phyloP scores from a whole-genome alignment of 2,888 invertebrate genomes.

The Aporophyla lueneburgensis region DNA sequence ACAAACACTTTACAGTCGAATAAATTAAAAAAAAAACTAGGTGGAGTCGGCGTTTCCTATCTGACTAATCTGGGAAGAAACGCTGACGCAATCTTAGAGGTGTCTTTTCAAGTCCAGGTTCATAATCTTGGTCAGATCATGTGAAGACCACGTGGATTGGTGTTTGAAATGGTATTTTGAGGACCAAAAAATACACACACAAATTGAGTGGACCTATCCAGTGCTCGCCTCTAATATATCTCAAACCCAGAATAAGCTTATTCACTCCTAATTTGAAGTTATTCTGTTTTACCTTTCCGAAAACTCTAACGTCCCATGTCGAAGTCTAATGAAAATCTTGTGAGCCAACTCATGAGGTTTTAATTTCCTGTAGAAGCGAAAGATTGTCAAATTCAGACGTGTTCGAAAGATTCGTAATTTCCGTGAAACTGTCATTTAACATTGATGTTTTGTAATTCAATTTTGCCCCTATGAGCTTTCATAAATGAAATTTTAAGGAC shows the following conservation, averaged over 20 bases:
- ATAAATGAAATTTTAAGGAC: background rate
- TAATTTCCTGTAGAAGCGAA: constrained; percentile 30
- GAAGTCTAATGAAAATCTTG: background rate
- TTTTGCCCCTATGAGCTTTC: background rate
- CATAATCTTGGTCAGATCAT: too few relatives aligned
- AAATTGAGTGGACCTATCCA: too few relatives aligned
- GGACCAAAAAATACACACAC: too few relatives aligned
- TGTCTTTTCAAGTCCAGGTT: too few relatives aligned
- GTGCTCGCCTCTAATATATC: too few relatives aligned
- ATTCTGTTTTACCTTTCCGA: background rate
- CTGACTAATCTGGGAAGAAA: too few relatives aligned
- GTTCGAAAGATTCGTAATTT: constrained; percentile 9
- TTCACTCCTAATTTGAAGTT: background rate
- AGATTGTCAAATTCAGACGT: constrained; percentile 5
- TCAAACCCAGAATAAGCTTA: background rate
- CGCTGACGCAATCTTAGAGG: too few relatives aligned
- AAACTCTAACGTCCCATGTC: background rate
- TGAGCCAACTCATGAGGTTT: background rate
- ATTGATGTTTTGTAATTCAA: background rate
- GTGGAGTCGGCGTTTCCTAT: too few relatives aligned
- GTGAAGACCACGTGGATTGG: too few relatives aligned
- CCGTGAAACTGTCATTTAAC: background rate
- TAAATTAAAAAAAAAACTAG: too few relatives aligned
- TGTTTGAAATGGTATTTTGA: too few relatives aligned
- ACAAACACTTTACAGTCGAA: too few relatives aligned